Base-by-base conservation (phyloP, 2,888 invertebrate species). In the Drosophila kokeensis region DNA sequence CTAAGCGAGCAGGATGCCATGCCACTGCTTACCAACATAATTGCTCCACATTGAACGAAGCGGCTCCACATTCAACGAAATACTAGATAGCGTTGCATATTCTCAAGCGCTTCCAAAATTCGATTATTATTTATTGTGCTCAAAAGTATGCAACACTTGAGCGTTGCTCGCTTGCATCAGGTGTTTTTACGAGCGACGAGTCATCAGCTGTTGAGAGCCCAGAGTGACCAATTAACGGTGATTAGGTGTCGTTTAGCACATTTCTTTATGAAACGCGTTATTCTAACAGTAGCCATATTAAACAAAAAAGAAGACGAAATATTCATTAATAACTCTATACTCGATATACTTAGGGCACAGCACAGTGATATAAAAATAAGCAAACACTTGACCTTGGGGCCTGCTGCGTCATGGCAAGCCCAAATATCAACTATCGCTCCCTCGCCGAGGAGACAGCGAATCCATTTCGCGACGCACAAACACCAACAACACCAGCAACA, bases 341-440 rank as follows among this genome's bases (percentile, higher is more conserved):
- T 89, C 90, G 90, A 87, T 83, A 81, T 50, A 42, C 24, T 15
- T 24, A 4, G 1, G 15, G 15, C 45, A 45, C 15, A 53, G 49
- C 57, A 76, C 66, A 82, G 81, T 88, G 90, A 88, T 90, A 83
- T 76, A 90, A 80, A 87, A 76, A 89, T 87, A 85, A 85, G 78
- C 76, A 42, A 49, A 76, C 70, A 67, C 18, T 76, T 80, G 90
- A 85, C 84, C 84, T 85, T 85, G 81, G 82, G 88, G 76, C 67
- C 69, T 76, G 75, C 78, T 79, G 78, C 86, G 86, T 86, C 74
- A 93, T 92, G 93, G 83, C 92, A 60, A 92, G 87, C 83, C 89
- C 89, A 55, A 92, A 92, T 65, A 84, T 91, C 24, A 92, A 91
- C 66, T 93, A 93, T 72, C 89, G 88, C 76, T 91, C 93, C 57